Percentiles rank a stretch among this genome's conserved stretches.
Conservation (phyloP, 2,797 vertebrate genomes). For the Danio albolineatus region DNA sequence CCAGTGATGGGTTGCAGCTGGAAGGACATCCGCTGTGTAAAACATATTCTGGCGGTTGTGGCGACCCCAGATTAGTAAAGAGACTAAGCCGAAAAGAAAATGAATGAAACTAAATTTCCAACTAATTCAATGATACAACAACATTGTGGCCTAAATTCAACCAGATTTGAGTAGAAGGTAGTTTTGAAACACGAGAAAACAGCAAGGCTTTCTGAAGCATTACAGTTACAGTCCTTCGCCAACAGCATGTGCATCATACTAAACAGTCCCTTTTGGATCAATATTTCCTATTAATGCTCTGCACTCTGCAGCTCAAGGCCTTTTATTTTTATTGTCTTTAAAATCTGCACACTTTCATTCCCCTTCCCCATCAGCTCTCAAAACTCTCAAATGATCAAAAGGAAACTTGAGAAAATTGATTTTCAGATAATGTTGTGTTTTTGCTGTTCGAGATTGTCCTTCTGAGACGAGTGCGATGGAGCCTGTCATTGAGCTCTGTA, state of each 20-base stretch:
- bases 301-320: constrained; percentile 33
- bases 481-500: constrained; percentile 36
- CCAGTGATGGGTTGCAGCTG: no score
- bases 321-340: constrained; percentile 58
- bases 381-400: constrained; percentile 35
- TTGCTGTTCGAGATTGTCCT: constrained; percentile 43
- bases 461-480: constrained; percentile 34
- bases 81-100: no score
- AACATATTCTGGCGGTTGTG: no score
- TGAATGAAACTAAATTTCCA: no score
- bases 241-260: constrained; percentile 13
- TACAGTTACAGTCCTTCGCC: neutral
- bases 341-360: constrained; percentile 3
- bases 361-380: neutral
- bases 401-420: constrained; percentile 55
- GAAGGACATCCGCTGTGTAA: no score
- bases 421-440: constrained; percentile 52
- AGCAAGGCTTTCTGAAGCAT: neutral
- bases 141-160: neutral
- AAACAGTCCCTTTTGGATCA: constrained; percentile 44
- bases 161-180: neutral
- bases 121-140: constrained; percentile 15
- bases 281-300: constrained; percentile 58
- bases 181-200: neutral
- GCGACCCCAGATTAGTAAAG: no score